phyloP scores from a whole-genome alignment of 2,797 vertebrate genomes.

The Tiaroga cobitis region DNA sequence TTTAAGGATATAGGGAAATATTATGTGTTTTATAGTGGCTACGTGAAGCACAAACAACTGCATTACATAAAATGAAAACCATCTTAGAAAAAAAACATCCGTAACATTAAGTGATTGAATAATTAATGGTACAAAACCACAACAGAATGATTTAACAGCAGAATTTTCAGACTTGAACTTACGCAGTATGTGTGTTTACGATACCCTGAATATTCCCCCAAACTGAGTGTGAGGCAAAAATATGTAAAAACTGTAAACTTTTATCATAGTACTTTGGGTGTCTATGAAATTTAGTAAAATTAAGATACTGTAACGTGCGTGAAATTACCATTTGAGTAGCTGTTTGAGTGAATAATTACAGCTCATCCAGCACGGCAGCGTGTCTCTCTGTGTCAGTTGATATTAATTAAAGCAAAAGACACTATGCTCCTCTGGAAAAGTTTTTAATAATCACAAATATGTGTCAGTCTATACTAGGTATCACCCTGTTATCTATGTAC shows the following conservation, averaged over 20 bases:
- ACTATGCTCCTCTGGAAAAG: background rate
- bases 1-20: background rate
- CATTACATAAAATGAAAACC: background rate
- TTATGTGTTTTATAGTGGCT: background rate
- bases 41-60: background rate
- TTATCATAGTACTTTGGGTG: background rate
- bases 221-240: background rate
- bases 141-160: background rate
- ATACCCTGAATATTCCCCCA: background rate
- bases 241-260: background rate
- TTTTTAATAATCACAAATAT: background rate
- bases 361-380: background rate
- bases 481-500: background rate
- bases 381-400: background rate
- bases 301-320: background rate
- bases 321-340: background rate
- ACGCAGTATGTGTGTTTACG: background rate
- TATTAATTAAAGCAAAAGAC: background rate
- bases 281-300: background rate
- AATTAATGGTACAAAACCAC: background rate
- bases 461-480: background rate
- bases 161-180: background rate
- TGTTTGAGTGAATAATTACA: background rate
- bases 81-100: fast-evolving
- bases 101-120: background rate